Conservation (phyloP, 2,797 vertebrate species). For the Eospalax fontanierii region DNA sequence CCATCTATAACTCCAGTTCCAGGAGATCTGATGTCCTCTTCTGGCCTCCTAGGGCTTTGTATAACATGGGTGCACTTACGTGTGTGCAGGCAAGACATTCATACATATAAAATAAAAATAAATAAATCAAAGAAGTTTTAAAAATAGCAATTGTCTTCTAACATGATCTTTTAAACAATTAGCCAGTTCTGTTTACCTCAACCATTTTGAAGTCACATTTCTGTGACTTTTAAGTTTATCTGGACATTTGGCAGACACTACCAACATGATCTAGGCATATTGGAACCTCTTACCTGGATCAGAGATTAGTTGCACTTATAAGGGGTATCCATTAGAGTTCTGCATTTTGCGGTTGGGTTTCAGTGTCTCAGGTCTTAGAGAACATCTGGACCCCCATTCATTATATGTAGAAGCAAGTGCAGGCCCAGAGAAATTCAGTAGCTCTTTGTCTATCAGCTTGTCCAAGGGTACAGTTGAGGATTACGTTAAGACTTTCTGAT, state of each 20-base stretch:
- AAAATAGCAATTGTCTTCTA: constrained; percentile 45
- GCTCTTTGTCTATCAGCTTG: neutral
- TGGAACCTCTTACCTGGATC: neutral
- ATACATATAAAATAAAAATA: too few relatives aligned
- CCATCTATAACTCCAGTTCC: too few relatives aligned
- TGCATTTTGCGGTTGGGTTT: neutral
- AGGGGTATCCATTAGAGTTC: neutral
- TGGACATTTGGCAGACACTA: neutral
- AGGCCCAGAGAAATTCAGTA: neutral
- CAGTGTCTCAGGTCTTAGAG: neutral
- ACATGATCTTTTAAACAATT: neutral
- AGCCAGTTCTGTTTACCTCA: neutral
- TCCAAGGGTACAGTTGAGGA: neutral
- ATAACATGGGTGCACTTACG: too few relatives aligned
- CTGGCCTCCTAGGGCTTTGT: too few relatives aligned
- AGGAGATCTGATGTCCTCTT: too few relatives aligned
- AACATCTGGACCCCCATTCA: neutral
- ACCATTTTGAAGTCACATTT: neutral
- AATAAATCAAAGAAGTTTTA: neutral
- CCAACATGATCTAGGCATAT: fast-evolving
- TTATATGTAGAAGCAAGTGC: constrained; percentile 8
- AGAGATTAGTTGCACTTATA: neutral
- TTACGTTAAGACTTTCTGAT: neutral
- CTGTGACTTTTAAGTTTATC: neutral
- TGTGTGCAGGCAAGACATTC: too few relatives aligned